Percentiles rank a stretch among this genome's conserved stretches.
These are phyloP conservation scores for Tipula lateralis DNA, from an alignment of 2,888 invertebrate genomes.

Conservation along the genomic window DNA sequence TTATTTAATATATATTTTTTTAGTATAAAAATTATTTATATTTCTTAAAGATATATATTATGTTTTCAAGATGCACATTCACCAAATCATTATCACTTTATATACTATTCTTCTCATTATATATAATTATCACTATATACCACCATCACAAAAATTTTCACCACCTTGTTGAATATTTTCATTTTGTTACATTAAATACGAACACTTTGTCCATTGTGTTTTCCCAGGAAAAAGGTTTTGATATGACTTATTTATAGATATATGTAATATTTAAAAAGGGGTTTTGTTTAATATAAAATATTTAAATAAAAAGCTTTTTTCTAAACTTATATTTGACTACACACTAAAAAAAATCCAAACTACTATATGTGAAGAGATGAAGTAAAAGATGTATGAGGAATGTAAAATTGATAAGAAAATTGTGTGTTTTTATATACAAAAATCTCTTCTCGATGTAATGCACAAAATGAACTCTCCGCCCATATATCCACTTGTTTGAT, in stretches of 20 bases:
- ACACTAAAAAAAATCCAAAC: conserved; percentile 6
- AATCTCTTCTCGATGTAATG: not conserved
- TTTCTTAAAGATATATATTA: not conserved
- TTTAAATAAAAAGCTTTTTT: not conserved
- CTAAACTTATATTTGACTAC: not conserved
- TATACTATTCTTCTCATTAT: not conserved
- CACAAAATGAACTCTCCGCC: not conserved
- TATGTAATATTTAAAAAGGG: not conserved
- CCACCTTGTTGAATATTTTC: conserved; percentile 11
- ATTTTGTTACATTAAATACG: not conserved
- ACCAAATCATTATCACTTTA: not conserved
- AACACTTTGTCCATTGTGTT: not conserved
- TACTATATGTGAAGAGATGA: not conserved
- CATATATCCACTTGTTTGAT: conserved; percentile 12
- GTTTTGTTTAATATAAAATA: not conserved
- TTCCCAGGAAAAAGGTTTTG: not conserved
- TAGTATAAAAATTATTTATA: not conserved
- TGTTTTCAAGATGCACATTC: not conserved
- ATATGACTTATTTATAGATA: not conserved
- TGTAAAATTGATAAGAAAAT: conserved; percentile 1
- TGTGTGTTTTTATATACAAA: not conserved
- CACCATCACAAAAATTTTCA: not conserved
- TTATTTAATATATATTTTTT: too few species aligned
- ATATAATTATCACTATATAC: not conserved
- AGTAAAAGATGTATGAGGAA: not conserved